Base-by-base conservation (phyloP, 2,113 vertebrate species). In the Otolemur garnettii region DNA sequence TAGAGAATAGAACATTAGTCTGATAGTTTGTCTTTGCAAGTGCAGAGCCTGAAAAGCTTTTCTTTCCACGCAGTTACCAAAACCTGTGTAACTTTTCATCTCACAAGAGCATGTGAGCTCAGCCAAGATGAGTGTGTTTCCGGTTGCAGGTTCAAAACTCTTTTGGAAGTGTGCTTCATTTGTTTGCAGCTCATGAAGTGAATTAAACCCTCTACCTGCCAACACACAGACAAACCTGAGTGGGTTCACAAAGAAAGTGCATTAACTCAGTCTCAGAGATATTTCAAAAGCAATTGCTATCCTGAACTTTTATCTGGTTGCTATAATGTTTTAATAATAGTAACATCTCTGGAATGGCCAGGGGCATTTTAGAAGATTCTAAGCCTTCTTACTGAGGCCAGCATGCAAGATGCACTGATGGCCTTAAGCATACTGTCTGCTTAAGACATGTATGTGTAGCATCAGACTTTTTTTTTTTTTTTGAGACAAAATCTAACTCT, bases 91-190 rank as follows among this genome's bases (percentile, higher is more conserved):
- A 59, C 17, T 17, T 92, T 84, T 95, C 26, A 50, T 87, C 62
- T 84, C 66, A 87, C 42, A 79, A 97, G 42, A 64, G 24, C 50
- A 78, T 60, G 60, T 87, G 68, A 59, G 59, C 18, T 79, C 38
- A 71, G 50, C 87, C 72, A 81, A 53, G 21, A 30, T 4, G 7
- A 74, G 21, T 57, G 10, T 75, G 8, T 87, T 93, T 93, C 91
- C 66, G 85, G 64, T 60, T 82, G 60, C 26, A 55, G 8, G 93
- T 96, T 94, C 38, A 91, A 90, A 90, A 77, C 71, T 94, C 71
- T 77, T 88, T 94, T 55, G 57, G 45, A 50, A 50, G 75, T 60
- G 50, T 59, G 22, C 59, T 91, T 72, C 6, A 45, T 74, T 11
- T 66, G 93, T 89, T 92, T 71, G 30, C 21, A 87, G 62, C 71